A percentile compares a stretch with the other conserved stretches of the same genome.
These are phyloP conservation scores for Poliocrania exsul DNA, from an alignment of 2,797 vertebrate genomes.

Conservation along the genomic window DNA sequence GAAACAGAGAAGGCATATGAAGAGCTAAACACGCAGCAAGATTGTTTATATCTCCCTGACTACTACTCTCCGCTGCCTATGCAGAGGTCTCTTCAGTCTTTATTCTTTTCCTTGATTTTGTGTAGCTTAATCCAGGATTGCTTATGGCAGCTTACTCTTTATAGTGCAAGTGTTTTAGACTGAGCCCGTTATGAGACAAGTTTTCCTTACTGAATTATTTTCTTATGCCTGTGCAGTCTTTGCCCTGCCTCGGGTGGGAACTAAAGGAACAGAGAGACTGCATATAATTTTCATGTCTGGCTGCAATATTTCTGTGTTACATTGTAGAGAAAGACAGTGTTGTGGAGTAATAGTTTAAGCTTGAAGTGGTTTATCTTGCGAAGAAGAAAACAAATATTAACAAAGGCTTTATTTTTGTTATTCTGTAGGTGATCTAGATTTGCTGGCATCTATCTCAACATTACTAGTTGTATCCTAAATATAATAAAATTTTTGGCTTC, in stretches of 20 bases:
- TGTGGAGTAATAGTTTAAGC: not conserved
- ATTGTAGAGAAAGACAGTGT: not conserved
- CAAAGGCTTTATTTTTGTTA: not conserved
- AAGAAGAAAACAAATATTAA: not conserved
- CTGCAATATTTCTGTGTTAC: not conserved
- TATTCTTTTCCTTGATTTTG: not conserved
- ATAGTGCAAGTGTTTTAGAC: not conserved
- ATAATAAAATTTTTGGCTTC: not conserved
- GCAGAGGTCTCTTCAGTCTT: not conserved
- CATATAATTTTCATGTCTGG: not conserved
- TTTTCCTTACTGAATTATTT: not conserved
- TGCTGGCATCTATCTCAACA: not conserved
- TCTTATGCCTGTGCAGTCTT: not conserved
- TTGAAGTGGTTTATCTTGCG: not conserved
- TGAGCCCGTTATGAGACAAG: not conserved
- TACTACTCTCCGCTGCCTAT: not conserved
- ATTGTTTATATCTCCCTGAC: not conserved
- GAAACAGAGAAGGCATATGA: conserved; percentile 16
- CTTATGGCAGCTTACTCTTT: not conserved
- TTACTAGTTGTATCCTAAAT: not conserved
- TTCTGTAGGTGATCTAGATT: not conserved
- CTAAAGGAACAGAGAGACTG: not conserved
- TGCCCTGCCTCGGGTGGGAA: not conserved
- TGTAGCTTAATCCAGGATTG: not conserved
- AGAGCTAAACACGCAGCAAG: not conserved